A percentile compares a stretch with the other conserved stretches of the same genome.
phyloP scores from a whole-genome alignment of 2,113 vertebrate genomes.

The Amblyornis subalaris region DNA sequence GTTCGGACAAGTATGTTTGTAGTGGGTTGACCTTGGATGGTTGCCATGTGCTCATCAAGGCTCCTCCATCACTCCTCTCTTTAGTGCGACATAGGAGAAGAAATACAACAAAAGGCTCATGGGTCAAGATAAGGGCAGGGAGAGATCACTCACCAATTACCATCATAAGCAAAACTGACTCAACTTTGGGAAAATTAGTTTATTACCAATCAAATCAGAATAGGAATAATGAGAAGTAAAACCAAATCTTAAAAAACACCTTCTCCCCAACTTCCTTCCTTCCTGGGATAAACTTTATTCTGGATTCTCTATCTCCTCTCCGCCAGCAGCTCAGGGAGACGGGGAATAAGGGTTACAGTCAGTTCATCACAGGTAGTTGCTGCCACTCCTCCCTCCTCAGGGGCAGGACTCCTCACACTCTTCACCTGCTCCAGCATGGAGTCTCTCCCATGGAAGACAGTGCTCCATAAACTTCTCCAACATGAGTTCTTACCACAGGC shows the following conservation, averaged over 20 bases:
- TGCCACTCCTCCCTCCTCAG: not conserved
- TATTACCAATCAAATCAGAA: not conserved
- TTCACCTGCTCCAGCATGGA: not conserved
- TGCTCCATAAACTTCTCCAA: not conserved
- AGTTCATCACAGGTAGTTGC: not conserved
- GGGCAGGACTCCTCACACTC: not conserved
- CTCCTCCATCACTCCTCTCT: not conserved
- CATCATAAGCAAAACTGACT: not conserved
- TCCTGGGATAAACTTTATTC: not conserved
- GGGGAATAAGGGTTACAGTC: not conserved
- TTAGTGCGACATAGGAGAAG: not conserved
- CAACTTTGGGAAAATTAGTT: not conserved
- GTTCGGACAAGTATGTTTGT: not conserved
- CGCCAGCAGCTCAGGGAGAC: rapidly evolving
- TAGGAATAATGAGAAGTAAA: not conserved
- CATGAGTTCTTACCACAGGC: not conserved
- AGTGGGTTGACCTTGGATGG: not conserved
- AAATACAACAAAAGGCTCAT: not conserved
- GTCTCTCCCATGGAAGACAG: not conserved
- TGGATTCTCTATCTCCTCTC: not conserved
- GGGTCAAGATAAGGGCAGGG: not conserved
- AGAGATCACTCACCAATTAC: not conserved
- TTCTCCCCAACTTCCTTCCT: not conserved
- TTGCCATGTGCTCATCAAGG: not conserved
- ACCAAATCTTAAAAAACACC: not conserved